Evolutionary conservation across 2,797 vertebrate genomes (phyloP).

Genomic region (Cyprinodon diabolis): DNA sequence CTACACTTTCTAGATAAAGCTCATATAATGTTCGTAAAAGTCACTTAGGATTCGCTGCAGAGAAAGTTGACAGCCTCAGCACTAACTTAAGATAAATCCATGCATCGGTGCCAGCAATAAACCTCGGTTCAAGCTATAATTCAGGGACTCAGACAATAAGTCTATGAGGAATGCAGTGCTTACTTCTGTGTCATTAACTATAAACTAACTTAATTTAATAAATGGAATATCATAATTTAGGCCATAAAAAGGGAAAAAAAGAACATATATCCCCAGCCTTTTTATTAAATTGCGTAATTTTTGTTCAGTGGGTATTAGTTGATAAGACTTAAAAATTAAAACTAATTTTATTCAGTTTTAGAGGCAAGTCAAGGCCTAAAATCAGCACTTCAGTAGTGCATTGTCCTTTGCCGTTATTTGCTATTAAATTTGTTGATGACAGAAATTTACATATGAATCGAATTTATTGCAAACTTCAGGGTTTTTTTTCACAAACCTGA

Average conservation of each 20-base stretch:
- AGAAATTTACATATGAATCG: neutral
- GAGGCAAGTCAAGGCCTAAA: neutral
- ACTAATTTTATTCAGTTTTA: neutral
- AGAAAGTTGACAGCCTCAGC: conserved; percentile 36
- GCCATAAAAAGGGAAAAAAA: neutral
- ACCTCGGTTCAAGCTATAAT: conserved; percentile 63
- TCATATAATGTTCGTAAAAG: conserved; percentile 16
- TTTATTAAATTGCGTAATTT: conserved; percentile 2
- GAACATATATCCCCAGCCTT: neutral
- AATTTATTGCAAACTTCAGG: neutral
- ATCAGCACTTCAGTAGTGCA: neutral
- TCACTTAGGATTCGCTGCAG: conserved; percentile 33
- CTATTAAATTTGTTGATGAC: neutral
- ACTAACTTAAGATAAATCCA: conserved; percentile 61
- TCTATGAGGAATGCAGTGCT: conserved; percentile 26
- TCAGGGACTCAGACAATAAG: conserved; percentile 25
- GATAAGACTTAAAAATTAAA: neutral
- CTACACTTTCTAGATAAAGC: conserved; percentile 25
- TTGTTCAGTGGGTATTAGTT: neutral
- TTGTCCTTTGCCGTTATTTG: conserved; percentile 3
- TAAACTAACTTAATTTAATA: conserved; percentile 35
- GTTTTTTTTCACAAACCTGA: conserved; percentile 1
- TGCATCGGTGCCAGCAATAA: conserved; percentile 65
- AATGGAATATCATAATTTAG: conserved; percentile 26
- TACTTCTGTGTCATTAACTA: conserved; percentile 22